A percentile compares a stretch with the other conserved stretches of the same genome.
Evolutionary conservation across 2,797 vertebrate genomes (phyloP).

Genomic region (Diplodus puntazzo): DNA sequence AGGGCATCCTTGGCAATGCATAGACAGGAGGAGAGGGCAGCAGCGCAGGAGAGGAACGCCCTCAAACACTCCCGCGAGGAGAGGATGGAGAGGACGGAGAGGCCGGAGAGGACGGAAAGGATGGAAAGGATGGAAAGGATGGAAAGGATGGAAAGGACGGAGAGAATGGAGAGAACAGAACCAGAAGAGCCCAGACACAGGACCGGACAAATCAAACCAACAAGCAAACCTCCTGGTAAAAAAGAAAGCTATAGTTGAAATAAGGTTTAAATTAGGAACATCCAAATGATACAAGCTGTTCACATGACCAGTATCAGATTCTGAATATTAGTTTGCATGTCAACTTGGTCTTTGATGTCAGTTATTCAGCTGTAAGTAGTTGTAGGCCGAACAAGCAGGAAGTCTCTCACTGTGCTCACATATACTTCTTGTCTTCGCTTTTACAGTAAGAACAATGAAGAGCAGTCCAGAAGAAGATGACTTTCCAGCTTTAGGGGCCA

Average conservation of each 20-base stretch:
- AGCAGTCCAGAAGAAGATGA: slow-evolving; percentile 85
- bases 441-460: slow-evolving; percentile 80
- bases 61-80: slow-evolving; percentile 88
- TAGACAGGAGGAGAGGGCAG: slow-evolving; percentile 88
- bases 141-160: slow-evolving; percentile 36
- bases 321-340: too few species aligned
- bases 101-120: neutral
- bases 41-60: slow-evolving; percentile 84
- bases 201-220: slow-evolving; percentile 74
- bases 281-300: too few species aligned
- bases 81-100: slow-evolving; percentile 4
- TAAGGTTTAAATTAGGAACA: too few species aligned
- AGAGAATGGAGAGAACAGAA: slow-evolving; percentile 77
- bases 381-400: neutral
- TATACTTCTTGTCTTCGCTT: neutral
- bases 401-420: neutral
- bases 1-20: slow-evolving; percentile 89
- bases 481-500: slow-evolving; percentile 85
- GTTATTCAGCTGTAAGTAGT: neutral
- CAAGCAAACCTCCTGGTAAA: slow-evolving; percentile 81
- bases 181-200: slow-evolving; percentile 78
- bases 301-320: too few species aligned
- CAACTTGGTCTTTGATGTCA: too few species aligned
- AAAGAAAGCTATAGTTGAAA: neutral
- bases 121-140: slow-evolving; percentile 64